Conservation (phyloP, 1,140 invertebrate species). For the Macrocentrus cingulum region DNA sequence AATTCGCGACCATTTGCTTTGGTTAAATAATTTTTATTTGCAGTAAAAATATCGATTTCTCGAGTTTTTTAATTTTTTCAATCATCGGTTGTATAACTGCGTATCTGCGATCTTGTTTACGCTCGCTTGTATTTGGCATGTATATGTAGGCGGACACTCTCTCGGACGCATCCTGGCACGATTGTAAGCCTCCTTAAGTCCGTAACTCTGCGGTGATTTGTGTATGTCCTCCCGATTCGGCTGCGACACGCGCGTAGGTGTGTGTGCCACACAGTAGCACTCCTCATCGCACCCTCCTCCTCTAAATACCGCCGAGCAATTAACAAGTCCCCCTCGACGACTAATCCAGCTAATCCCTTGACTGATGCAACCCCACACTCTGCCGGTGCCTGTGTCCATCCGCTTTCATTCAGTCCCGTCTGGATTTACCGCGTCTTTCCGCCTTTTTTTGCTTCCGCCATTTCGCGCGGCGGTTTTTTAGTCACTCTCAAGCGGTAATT, state of each 20-base stretch:
- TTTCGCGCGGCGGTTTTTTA: no score
- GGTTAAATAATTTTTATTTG: no score
- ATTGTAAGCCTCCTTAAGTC: slow-evolving; percentile 52
- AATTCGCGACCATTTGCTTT: no score
- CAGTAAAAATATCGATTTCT: no score
- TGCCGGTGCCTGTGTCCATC: not conserved
- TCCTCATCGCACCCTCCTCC: slow-evolving; percentile 5
- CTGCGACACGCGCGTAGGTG: slow-evolving; percentile 20
- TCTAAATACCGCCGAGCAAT: slow-evolving; percentile 40
- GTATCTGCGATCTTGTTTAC: no score
- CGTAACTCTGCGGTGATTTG: slow-evolving; percentile 51
- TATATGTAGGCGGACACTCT: not conserved
- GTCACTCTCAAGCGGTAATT: no score
- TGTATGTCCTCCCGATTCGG: slow-evolving; percentile 37
- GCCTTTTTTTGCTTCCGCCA: no score
- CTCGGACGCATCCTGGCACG: slow-evolving; percentile 13
- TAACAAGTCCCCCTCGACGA: slow-evolving; percentile 50
- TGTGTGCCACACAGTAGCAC: slow-evolving; percentile 19
- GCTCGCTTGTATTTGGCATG: no score
- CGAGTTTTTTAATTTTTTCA: no score
- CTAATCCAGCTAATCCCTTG: slow-evolving; percentile 53
- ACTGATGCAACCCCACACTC: slow-evolving; percentile 42
- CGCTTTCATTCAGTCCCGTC: not conserved
- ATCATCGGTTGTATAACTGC: no score
- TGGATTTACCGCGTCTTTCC: no score